These are phyloP conservation scores for Tringa solitaria DNA, from an alignment of 2,113 vertebrate genomes.

Conservation along the genomic window DNA sequence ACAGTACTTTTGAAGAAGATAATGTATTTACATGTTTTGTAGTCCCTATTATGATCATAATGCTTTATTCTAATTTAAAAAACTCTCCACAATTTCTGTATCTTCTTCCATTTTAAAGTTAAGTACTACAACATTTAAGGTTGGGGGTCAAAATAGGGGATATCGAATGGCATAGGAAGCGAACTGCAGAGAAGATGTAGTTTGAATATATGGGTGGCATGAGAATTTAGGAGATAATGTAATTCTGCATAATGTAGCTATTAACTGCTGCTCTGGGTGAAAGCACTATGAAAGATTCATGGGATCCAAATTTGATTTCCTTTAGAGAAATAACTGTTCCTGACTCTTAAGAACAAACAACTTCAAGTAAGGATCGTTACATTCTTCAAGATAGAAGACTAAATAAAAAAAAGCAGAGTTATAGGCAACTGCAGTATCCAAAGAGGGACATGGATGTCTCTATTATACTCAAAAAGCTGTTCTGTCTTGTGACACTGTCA, in stretches of 20 bases:
- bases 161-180: not conserved
- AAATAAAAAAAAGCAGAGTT: not conserved
- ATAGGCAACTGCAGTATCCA: not conserved
- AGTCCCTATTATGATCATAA: not conserved
- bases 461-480: not conserved
- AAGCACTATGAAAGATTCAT: not conserved
- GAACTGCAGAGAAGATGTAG: not conserved
- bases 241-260: not conserved
- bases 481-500: not conserved
- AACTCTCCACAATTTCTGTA: not conserved
- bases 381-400: not conserved
- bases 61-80: not conserved
- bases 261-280: not conserved
- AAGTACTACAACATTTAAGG: not conserved
- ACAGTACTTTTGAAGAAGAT: not conserved
- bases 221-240: not conserved
- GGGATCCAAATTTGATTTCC: not conserved
- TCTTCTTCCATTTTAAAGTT: not conserved
- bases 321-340: not conserved
- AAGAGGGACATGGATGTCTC: not conserved
- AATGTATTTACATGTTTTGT: not conserved
- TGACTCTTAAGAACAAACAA: not conserved
- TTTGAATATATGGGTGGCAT: not conserved
- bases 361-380: not conserved
- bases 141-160: not conserved